Conservation (phyloP, 2,797 vertebrate genomes). For the Nannoperca australis region DNA sequence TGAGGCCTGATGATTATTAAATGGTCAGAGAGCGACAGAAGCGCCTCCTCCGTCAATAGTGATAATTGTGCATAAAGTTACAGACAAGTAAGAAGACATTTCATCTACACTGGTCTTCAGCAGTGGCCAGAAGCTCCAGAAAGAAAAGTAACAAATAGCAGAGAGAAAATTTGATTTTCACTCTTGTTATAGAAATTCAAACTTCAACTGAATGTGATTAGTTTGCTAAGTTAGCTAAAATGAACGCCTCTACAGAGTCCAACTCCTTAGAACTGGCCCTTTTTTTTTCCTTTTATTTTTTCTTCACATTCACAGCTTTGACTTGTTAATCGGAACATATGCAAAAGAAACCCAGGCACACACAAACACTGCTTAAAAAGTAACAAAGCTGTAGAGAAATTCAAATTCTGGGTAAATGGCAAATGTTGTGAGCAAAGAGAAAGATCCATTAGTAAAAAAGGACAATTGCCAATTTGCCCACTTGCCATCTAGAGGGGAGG, state of each 20-base stretch:
- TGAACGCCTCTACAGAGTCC: slow-evolving; percentile 51
- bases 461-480: slow-evolving; percentile 1
- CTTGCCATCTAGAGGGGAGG: slow-evolving; percentile 27
- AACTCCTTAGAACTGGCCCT: slow-evolving; percentile 81
- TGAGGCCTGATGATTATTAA: slow-evolving; percentile 80
- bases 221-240: slow-evolving; percentile 47
- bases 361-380: slow-evolving; percentile 39
- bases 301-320: slow-evolving; percentile 81
- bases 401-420: slow-evolving; percentile 29
- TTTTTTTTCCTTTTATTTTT: slow-evolving; percentile 34
- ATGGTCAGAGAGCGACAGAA: slow-evolving; percentile 77
- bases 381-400: slow-evolving; percentile 57
- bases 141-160: slow-evolving; percentile 48
- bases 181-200: slow-evolving; percentile 49
- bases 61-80: slow-evolving; percentile 70
- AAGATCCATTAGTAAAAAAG: slow-evolving; percentile 59
- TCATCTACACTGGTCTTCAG: slow-evolving; percentile 55
- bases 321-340: slow-evolving; percentile 77
- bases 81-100: slow-evolving; percentile 35
- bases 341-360: slow-evolving; percentile 12
- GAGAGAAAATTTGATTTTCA: slow-evolving; percentile 42
- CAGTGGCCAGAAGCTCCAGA: slow-evolving; percentile 56
- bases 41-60: slow-evolving; percentile 70
- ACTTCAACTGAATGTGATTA: slow-evolving; percentile 48
- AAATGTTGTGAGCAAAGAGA: neutral